Evolutionary conservation across 2,113 vertebrate genomes (phyloP).

Genomic region (Myotis lucifugus): DNA sequence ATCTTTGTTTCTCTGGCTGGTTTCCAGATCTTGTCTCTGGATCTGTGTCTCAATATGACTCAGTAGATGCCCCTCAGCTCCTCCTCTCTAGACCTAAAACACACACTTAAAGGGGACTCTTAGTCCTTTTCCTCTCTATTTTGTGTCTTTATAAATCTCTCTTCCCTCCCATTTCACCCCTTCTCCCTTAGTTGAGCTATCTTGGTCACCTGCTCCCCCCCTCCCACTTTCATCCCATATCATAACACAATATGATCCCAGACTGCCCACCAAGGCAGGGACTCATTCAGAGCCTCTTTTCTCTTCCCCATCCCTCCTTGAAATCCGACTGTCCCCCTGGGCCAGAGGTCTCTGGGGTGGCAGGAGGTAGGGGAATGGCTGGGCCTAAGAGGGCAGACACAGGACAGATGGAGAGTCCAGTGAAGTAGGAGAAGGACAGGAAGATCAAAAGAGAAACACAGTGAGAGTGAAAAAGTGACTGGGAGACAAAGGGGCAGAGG

Average conservation of each 20-base stretch:
- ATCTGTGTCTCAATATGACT: background rate
- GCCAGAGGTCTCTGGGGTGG: background rate
- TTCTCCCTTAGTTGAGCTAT: background rate
- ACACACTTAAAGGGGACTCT: background rate
- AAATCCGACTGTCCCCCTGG: background rate
- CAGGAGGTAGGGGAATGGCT: background rate
- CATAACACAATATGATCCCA: background rate
- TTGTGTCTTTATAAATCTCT: background rate
- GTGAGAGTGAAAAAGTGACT: background rate
- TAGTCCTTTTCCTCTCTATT: background rate
- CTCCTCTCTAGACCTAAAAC: slow-evolving; percentile 23
- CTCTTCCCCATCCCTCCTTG: background rate
- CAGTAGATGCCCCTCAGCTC: background rate
- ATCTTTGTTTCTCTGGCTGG: background rate
- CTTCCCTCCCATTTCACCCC: background rate
- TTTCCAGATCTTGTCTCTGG: slow-evolving; percentile 6
- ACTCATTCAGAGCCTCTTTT: background rate
- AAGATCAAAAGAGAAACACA: slow-evolving; percentile 23
- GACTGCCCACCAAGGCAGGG: background rate
- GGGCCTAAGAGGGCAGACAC: background rate
- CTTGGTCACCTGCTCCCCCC: background rate
- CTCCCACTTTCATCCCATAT: background rate
- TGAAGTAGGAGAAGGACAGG: background rate
- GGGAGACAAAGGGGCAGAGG: background rate
- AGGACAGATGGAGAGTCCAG: background rate